These are phyloP conservation scores for Microplitis demolitor DNA, from an alignment of 1,140 invertebrate species.

Conservation along the genomic window DNA sequence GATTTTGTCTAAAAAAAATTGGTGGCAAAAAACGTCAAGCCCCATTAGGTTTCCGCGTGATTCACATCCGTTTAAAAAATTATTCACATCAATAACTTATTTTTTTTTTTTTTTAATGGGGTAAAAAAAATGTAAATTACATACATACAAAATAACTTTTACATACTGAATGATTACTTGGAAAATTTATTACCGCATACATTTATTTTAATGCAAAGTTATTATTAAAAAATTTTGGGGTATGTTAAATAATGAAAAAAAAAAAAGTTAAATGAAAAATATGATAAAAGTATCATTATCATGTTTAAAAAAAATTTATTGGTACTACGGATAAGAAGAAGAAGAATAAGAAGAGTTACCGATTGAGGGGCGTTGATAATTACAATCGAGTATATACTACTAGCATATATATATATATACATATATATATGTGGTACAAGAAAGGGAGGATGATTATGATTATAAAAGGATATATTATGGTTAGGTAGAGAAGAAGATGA, in stretches of 20 bases:
- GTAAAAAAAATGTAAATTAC: background rate
- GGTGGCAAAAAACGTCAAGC: too few relatives aligned
- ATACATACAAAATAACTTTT: background rate
- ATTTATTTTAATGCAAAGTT: background rate
- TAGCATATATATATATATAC: too few relatives aligned
- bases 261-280: background rate
- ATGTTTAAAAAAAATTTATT: slow-evolving; percentile 21
- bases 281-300: slow-evolving; percentile 2
- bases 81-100: background rate
- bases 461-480: slow-evolving; percentile 23
- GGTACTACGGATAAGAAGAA: background rate
- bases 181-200: background rate
- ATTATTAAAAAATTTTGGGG: slow-evolving; percentile 1
- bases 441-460: slow-evolving; percentile 23
- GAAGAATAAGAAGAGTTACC: background rate
- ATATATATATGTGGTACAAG: background rate
- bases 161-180: background rate
- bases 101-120: background rate
- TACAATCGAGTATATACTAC: slow-evolving; percentile 17
- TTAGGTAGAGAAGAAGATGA: background rate
- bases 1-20: too few relatives aligned
- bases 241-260: slow-evolving; percentile 3
- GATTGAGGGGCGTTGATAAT: slow-evolving; percentile 20
- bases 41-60: background rate
- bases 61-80: background rate